phyloP scores from a whole-genome alignment of 2,113 vertebrate species.

The Ardeotis arabs region DNA sequence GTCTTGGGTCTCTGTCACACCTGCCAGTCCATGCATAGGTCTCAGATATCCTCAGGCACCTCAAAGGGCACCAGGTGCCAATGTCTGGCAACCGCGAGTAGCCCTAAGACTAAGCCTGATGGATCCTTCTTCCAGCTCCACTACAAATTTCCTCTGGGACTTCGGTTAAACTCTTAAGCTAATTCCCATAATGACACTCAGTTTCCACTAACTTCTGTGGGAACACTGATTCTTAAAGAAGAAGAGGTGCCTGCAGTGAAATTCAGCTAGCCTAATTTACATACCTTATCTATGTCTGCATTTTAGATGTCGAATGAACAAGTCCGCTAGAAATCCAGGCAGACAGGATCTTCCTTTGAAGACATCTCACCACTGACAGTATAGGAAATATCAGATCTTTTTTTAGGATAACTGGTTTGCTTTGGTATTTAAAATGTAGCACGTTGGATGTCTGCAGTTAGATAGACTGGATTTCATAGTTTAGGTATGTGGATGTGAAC shows the following conservation, averaged over 20 bases:
- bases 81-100: background rate
- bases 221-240: background rate
- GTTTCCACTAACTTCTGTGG: background rate
- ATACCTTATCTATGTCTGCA: conserved; percentile 2
- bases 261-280: conserved; percentile 1
- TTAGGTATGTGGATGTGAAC: conserved; percentile 11
- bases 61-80: background rate
- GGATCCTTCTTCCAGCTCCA: background rate
- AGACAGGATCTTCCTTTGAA: conserved; percentile 55
- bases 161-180: background rate
- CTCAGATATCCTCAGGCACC: background rate
- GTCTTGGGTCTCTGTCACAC: background rate
- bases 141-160: background rate
- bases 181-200: background rate
- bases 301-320: conserved; percentile 4
- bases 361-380: conserved; percentile 34
- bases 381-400: conserved; percentile 66
- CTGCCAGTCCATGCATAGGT: background rate
- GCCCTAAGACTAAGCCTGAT: background rate
- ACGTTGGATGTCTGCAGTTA: conserved; percentile 37
- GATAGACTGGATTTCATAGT: conserved; percentile 24
- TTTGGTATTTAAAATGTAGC: conserved; percentile 57
- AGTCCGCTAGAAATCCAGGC: conserved; percentile 28
- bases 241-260: background rate
- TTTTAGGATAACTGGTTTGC: conserved; percentile 56